These are phyloP conservation scores for Darevskia mixta DNA, from an alignment of 2,797 vertebrate species.

Conservation along the genomic window DNA sequence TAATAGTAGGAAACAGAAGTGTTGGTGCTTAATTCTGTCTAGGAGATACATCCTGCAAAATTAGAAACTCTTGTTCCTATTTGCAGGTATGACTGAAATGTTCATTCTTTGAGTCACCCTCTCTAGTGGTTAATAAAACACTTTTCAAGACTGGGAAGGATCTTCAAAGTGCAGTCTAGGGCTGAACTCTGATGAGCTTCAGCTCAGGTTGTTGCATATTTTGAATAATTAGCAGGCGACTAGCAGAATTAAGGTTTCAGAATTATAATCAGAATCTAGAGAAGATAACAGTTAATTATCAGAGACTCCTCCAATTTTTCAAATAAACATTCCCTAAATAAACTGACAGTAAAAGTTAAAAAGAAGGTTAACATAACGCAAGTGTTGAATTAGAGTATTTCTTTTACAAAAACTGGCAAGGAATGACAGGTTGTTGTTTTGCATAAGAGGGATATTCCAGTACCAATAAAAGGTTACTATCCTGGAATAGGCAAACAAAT, in stretches of 20 bases:
- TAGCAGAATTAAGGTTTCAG: neutral
- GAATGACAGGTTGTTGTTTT: neutral
- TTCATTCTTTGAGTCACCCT: neutral
- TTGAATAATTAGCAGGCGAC: neutral
- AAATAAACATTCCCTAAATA: neutral
- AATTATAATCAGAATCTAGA: neutral
- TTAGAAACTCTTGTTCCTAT: neutral
- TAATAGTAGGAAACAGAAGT: neutral
- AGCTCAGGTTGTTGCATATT: neutral
- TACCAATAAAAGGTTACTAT: neutral
- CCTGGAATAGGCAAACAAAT: neutral
- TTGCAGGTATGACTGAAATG: neutral
- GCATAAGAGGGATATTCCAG: neutral
- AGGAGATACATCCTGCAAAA: neutral
- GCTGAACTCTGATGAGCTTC: neutral
- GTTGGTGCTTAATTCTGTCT: neutral
- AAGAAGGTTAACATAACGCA: neutral
- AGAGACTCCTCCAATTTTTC: neutral
- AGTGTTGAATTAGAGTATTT: neutral
- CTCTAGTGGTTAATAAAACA: neutral
- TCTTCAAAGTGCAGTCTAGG: neutral
- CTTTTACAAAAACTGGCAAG: neutral
- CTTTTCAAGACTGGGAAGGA: neutral
- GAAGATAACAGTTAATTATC: neutral
- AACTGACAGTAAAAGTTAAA: neutral